Evolutionary conservation across 2,113 vertebrate genomes (phyloP).

Genomic region (Cyanistes caeruleus): DNA sequence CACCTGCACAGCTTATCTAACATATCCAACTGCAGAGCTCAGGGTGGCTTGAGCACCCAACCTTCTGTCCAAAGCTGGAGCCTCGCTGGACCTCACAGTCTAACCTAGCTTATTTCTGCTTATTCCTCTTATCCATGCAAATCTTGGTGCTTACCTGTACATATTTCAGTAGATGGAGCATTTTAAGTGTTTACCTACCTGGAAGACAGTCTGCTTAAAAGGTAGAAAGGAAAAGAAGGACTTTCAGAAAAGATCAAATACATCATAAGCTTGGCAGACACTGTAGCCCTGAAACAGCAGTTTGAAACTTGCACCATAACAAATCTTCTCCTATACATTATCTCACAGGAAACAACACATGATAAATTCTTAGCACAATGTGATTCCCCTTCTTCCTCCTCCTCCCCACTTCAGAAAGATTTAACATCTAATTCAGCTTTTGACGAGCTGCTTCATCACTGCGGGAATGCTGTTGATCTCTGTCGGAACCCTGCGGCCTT

Average conservation of each 20-base stretch:
- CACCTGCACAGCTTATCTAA: not conserved
- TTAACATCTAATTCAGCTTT: conserved; percentile 88
- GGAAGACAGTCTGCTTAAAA: not conserved
- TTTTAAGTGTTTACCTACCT: conserved; percentile 28
- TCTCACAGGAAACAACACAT: conserved; percentile 81
- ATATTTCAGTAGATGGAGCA: not conserved
- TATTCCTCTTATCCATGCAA: not conserved
- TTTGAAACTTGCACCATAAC: conserved; percentile 79
- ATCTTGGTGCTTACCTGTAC: not conserved
- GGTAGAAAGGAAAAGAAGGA: conserved; percentile 26
- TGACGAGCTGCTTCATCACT: conserved; percentile 82
- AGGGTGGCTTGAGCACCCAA: not conserved
- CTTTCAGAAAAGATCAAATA: conserved; percentile 75
- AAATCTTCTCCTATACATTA: conserved; percentile 83
- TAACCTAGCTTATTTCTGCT: not conserved
- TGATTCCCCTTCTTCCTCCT: conserved; percentile 72
- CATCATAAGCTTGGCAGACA: conserved; percentile 81
- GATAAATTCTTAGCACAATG: conserved; percentile 83
- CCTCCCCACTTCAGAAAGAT: conserved; percentile 84
- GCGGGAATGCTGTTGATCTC: conserved; percentile 80
- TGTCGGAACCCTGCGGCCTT: conserved; percentile 82
- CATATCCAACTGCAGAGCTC: not conserved
- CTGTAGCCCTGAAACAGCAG: conserved; percentile 82
- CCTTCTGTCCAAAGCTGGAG: not conserved
- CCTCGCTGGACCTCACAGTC: not conserved